Conservation (phyloP, 2,888 invertebrate genomes). For the Erebia palarica region DNA sequence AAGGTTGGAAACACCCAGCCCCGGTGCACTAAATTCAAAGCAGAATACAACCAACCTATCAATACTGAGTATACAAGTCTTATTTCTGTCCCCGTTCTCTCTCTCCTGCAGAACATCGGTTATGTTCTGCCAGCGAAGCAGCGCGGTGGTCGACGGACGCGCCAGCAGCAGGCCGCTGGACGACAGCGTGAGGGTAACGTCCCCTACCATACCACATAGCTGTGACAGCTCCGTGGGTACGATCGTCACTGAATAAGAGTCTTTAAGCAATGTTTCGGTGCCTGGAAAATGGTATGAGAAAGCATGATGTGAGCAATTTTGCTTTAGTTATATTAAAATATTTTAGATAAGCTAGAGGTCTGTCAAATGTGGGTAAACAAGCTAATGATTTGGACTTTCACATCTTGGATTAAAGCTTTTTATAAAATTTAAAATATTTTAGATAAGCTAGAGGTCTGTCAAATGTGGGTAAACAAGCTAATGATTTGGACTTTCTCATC, state of each 20-base stretch:
- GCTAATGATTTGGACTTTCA: too few relatives aligned
- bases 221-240: conserved; percentile 84
- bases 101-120: conserved; percentile 80
- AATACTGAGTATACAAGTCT: conserved; percentile 83
- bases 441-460: background rate
- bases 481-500: too few relatives aligned
- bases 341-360: background rate
- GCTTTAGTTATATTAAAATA: conserved; percentile 4
- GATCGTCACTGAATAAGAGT: conserved; percentile 83
- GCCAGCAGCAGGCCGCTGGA: conserved; percentile 81
- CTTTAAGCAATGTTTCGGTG: conserved; percentile 74
- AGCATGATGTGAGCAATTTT: conserved; percentile 47
- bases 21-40: background rate
- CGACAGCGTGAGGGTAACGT: conserved; percentile 81
- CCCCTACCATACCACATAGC: conserved; percentile 81
- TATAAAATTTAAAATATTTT: background rate
- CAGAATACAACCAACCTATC: conserved; percentile 76
- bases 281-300: conserved; percentile 60
- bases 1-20: background rate
- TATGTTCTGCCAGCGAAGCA: conserved; percentile 84
- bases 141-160: conserved; percentile 73
- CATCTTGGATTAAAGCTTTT: too few relatives aligned
- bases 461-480: background rate
- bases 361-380: background rate
- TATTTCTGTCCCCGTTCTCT: conserved; percentile 80